Base-by-base conservation (phyloP, 2,888 invertebrate species). In the Iphiclides podalirius region DNA sequence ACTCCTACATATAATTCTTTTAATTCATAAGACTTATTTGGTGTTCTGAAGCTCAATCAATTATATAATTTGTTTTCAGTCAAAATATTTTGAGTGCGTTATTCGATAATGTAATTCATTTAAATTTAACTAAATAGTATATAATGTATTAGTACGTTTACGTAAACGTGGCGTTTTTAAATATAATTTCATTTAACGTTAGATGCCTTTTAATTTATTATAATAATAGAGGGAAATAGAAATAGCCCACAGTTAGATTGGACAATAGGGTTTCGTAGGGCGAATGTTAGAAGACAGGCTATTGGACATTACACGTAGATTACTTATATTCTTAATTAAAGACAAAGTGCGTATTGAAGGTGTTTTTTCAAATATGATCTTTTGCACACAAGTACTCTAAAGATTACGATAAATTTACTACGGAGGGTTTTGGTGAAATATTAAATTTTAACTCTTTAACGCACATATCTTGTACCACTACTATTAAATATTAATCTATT, bases 21-120 rank as follows among this genome's bases (percentile, higher is more conserved):
- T 75, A 71, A 74, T 79, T 83, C 84, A 83, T 83, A 84, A 85
- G 84, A 79, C 68, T 75, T 68, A 61, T 71, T 78, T 81, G 79
- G 78, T 79, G 78, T 81, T 72, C 60, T 61, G 59, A 71, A 81
- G 78, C 75, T 79, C 79, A 71, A 72, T 66, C 47, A 57, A 52
- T 47, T 47, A 34, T 52, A 50, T 54, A 35, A 42, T 39, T 53
- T 44, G 45, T 56, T 46, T 38, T 51, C 53, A 52, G 54, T 54
- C 17, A 50, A 48, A 17, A 48, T 52, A 34, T 23, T 35, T 14
- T 4, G 35, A 31, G 39, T 17, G 28, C 44, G 43, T 50, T 50
- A 44, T 40, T 40, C 40, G 40, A 51, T 45, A 41, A 45, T 45
- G 15, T 36, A 40, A 52, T 47, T 38, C 40, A 47, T 35, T 15